Evolutionary conservation across 1,140 invertebrate species (phyloP).

Genomic region (Trissolcus basalis): DNA sequence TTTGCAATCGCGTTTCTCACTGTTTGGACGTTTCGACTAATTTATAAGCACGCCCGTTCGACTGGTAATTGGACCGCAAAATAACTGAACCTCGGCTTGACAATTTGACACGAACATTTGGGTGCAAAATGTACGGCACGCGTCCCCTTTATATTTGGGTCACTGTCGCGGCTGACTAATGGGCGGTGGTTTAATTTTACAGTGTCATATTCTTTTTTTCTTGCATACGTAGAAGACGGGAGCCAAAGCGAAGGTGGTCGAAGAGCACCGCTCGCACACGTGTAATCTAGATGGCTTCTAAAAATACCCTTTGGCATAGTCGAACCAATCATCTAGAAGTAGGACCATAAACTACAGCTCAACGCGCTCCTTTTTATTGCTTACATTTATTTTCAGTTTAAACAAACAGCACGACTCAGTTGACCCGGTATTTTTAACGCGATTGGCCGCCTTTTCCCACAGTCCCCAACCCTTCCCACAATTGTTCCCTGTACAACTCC

Average conservation of each 20-base stretch:
- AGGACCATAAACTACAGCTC: slow-evolving; percentile 70
- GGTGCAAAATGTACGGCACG: slow-evolving; percentile 30
- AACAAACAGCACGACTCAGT: slow-evolving; percentile 22
- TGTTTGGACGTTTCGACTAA: no score
- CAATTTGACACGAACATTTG: slow-evolving; percentile 17
- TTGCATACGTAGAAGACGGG: slow-evolving; percentile 41
- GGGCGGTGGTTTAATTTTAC: slow-evolving; percentile 45
- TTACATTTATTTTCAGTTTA: slow-evolving; percentile 52
- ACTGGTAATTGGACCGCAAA: no score
- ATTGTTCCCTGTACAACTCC: no score
- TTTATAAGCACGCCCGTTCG: no score
- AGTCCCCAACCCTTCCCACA: no score
- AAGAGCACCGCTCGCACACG: slow-evolving; percentile 45
- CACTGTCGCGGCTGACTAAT: slow-evolving; percentile 61
- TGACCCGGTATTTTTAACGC: slow-evolving; percentile 33
- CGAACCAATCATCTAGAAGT: slow-evolving; percentile 69
- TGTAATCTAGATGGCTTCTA: slow-evolving; percentile 71
- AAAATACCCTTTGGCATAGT: slow-evolving; percentile 69
- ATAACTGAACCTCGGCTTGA: not conserved
- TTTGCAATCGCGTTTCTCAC: no score
- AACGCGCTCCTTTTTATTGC: slow-evolving; percentile 51
- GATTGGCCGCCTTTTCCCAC: not conserved
- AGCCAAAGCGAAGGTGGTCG: slow-evolving; percentile 51
- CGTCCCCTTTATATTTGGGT: slow-evolving; percentile 60
- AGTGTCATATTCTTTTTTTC: slow-evolving; percentile 52